Evolutionary conservation across 2,113 vertebrate genomes (phyloP).

Genomic region (Sminthopsis crassicaudata): DNA sequence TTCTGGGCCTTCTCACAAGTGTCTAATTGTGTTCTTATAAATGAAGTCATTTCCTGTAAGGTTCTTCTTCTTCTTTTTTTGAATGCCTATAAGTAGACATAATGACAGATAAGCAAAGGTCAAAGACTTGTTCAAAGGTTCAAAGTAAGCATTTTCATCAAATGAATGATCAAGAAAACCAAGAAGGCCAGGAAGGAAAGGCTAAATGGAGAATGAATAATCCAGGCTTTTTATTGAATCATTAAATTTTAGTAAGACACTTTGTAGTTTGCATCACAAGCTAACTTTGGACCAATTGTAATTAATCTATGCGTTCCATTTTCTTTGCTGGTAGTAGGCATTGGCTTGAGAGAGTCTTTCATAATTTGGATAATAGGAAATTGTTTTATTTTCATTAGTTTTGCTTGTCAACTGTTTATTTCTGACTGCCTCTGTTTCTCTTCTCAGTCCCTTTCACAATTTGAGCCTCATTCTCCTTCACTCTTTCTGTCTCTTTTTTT

Average conservation of each 20-base stretch:
- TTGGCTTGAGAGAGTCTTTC: constrained; percentile 45
- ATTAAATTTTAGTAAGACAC: constrained; percentile 40
- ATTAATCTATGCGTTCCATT: background rate
- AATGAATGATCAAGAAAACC: constrained; percentile 30
- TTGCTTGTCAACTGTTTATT: background rate
- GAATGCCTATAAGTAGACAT: constrained; percentile 35
- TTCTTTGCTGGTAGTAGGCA: background rate
- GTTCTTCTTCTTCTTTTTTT: constrained; percentile 46
- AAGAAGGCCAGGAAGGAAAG: constrained; percentile 19
- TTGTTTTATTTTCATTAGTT: constrained; percentile 71
- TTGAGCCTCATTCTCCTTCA: background rate
- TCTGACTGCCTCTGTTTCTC: background rate
- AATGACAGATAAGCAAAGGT: constrained; percentile 29
- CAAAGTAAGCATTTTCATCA: background rate
- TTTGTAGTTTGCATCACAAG: background rate
- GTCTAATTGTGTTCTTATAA: constrained; percentile 77
- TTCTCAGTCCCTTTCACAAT: background rate
- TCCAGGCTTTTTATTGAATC: constrained; percentile 14
- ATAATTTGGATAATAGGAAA: constrained; percentile 66
- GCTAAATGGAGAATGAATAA: constrained; percentile 37
- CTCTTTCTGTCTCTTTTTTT: background rate
- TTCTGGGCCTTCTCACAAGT: constrained; percentile 71
- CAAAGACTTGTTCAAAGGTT: background rate
- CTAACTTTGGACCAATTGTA: background rate
- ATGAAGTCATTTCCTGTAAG: constrained; percentile 64